Conservation (phyloP, 1,140 invertebrate genomes). For the Sesamia nonagrioides region DNA sequence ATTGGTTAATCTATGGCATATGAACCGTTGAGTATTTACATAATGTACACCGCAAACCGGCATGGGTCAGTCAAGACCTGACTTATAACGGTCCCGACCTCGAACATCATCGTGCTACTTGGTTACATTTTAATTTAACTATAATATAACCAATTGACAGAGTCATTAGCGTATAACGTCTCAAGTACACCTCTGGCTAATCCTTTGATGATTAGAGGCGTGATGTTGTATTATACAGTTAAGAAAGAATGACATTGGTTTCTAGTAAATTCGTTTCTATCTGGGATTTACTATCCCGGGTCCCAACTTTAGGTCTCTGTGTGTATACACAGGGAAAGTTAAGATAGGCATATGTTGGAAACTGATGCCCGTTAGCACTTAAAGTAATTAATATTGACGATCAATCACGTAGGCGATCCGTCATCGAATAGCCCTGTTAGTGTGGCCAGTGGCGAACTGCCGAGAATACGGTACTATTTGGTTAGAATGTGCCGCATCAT, state of each 20-base stretch:
- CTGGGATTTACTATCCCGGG: too few relatives aligned
- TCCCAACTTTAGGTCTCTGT: too few relatives aligned
- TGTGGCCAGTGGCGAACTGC: neutral
- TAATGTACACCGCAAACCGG: constrained; percentile 41
- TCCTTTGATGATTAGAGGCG: neutral
- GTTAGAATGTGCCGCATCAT: constrained; percentile 31
- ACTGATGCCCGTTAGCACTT: neutral
- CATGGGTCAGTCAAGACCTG: constrained; percentile 49
- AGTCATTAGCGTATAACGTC: neutral
- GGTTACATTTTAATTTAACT: constrained; percentile 38
- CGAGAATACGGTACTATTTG: constrained; percentile 21
- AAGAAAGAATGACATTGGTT: neutral
- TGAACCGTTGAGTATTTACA: constrained; percentile 45
- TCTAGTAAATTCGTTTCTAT: neutral
- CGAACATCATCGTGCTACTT: constrained; percentile 51
- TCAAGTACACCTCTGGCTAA: too few relatives aligned
- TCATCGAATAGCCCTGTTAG: constrained; percentile 28
- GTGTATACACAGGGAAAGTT: neutral
- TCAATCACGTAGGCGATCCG: constrained; percentile 23
- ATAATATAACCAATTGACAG: neutral
- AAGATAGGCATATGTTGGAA: neutral
- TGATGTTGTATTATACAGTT: neutral
- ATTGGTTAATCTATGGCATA: constrained; percentile 42
- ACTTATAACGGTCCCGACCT: constrained; percentile 50
- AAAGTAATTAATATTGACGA: constrained; percentile 30